Percentiles rank a stretch among this genome's conserved stretches.
These are phyloP conservation scores for Cyclophora albipunctata DNA, from an alignment of 2,888 invertebrate species.

Conservation along the genomic window DNA sequence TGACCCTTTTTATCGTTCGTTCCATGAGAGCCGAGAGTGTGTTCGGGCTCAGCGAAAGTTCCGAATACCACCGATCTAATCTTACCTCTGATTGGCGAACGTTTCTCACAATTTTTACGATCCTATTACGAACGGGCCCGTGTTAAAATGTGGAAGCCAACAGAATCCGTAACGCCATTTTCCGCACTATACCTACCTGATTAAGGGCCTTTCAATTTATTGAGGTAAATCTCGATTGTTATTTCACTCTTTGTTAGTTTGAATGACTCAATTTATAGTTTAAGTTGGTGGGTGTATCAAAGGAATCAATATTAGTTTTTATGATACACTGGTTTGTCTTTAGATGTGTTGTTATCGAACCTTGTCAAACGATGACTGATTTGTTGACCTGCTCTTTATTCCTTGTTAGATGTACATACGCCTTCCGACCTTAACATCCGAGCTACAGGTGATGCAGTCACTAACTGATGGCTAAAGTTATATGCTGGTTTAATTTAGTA, in stretches of 20 bases:
- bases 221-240: slow-evolving; percentile 32
- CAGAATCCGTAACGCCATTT: slow-evolving; percentile 27
- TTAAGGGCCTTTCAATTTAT: slow-evolving; percentile 43
- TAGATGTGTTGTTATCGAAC: too few relatives aligned
- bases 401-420: too few relatives aligned
- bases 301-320: too few relatives aligned
- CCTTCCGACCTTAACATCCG: too few relatives aligned
- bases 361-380: too few relatives aligned
- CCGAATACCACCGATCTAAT: slow-evolving; percentile 38
- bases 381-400: too few relatives aligned
- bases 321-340: too few relatives aligned
- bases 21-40: slow-evolving; percentile 22
- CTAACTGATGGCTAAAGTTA: too few relatives aligned
- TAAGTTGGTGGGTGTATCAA: not conserved
- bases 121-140: slow-evolving; percentile 37
- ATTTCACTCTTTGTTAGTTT: slow-evolving; percentile 22
- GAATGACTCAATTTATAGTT: not conserved
- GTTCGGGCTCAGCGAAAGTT: slow-evolving; percentile 16
- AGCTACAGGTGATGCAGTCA: too few relatives aligned
- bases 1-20: slow-evolving; percentile 51
- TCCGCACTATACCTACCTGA: slow-evolving; percentile 23
- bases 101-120: slow-evolving; percentile 62
- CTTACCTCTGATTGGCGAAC: slow-evolving; percentile 58
- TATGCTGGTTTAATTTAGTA: too few relatives aligned
- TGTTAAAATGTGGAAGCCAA: slow-evolving; percentile 40